These are phyloP conservation scores for Promerops cafer DNA, from an alignment of 2,113 vertebrate genomes.

Conservation along the genomic window DNA sequence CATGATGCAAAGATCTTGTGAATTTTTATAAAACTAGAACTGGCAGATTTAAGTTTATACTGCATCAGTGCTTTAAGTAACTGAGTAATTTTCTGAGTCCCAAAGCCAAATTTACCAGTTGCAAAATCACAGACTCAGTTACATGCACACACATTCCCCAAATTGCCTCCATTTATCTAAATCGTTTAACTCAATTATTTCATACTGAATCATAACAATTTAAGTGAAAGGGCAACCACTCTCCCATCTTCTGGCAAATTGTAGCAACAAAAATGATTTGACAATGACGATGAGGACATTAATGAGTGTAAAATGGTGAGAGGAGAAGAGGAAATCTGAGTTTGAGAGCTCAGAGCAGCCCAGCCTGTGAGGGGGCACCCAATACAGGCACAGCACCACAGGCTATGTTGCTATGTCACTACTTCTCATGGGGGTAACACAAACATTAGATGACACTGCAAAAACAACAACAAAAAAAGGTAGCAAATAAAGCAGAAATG, in stretches of 20 bases:
- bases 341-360: neutral
- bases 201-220: neutral
- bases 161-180: neutral
- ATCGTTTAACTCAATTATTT: neutral
- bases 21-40: neutral
- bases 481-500: slow-evolving; percentile 31
- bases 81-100: neutral
- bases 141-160: neutral
- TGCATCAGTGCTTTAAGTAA: neutral
- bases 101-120: neutral
- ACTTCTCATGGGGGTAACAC: neutral
- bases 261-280: neutral
- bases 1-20: neutral
- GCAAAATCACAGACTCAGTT: neutral
- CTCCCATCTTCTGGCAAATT: neutral
- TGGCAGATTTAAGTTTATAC: neutral
- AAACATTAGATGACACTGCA: neutral
- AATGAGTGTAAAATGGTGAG: neutral
- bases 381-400: neutral
- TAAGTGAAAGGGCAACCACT: neutral
- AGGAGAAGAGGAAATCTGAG: neutral
- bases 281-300: neutral
- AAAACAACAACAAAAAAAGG: neutral
- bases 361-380: neutral
- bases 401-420: neutral